phyloP scores from a whole-genome alignment of 2,888 invertebrate species.

The Acleris sparsana region DNA sequence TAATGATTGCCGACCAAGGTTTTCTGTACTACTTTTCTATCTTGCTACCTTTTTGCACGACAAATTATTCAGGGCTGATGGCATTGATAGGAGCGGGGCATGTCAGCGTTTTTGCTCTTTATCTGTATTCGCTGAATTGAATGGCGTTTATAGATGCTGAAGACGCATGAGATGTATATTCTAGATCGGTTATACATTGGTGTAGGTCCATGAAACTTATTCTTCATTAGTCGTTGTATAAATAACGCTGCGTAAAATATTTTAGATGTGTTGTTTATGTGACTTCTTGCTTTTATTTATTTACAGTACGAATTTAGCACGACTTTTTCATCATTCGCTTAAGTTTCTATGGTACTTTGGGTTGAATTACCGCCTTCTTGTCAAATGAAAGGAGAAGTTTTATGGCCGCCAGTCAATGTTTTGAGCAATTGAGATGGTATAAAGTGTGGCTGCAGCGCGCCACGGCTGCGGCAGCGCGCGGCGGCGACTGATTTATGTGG shows the following conservation, averaged over 20 bases:
- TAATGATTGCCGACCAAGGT: slow-evolving; percentile 39
- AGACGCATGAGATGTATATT: slow-evolving; percentile 17
- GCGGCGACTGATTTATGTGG: slow-evolving; percentile 70
- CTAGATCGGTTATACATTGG: slow-evolving; percentile 6
- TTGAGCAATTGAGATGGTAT: slow-evolving; percentile 51
- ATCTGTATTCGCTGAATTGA: slow-evolving; percentile 38
- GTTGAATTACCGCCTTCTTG: too few species aligned
- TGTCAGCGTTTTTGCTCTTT: slow-evolving; percentile 44
- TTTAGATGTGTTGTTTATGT: not conserved
- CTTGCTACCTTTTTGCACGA: slow-evolving; percentile 42
- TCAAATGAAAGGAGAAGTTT: not conserved
- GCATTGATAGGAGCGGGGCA: slow-evolving; percentile 43
- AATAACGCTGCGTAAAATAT: slow-evolving; percentile 8
- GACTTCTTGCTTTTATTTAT: slow-evolving; percentile 1
- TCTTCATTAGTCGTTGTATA: slow-evolving; percentile 3
- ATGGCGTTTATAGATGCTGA: slow-evolving; percentile 36
- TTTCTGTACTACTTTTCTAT: slow-evolving; percentile 31
- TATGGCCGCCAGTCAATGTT: slow-evolving; percentile 29
- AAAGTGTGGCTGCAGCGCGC: slow-evolving; percentile 41
- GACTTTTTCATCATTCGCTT: not conserved
- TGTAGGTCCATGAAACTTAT: slow-evolving; percentile 11
- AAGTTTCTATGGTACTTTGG: too few species aligned
- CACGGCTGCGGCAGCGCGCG: slow-evolving; percentile 43
- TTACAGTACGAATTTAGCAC: not conserved
- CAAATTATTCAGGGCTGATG: slow-evolving; percentile 45